These are phyloP conservation scores for Drosophila kambysellisi DNA, from an alignment of 2,888 invertebrate species.

Conservation along the genomic window DNA sequence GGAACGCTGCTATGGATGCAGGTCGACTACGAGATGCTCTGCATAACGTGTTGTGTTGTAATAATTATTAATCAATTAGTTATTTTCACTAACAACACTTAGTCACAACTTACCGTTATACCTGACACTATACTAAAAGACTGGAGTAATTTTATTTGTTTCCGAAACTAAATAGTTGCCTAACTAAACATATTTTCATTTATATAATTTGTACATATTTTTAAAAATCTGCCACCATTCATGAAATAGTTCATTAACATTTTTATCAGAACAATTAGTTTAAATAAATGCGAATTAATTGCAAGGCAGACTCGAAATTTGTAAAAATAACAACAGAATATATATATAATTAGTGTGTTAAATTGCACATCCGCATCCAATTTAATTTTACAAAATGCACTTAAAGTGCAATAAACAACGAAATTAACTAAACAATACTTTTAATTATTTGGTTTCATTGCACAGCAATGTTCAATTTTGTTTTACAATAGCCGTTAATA, in stretches of 20 bases:
- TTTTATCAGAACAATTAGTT: neutral
- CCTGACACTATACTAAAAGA: neutral
- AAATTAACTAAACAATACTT: neutral
- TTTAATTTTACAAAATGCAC: neutral
- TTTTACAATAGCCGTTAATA: neutral
- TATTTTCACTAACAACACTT: neutral
- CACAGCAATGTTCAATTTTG: neutral
- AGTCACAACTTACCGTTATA: too few species aligned
- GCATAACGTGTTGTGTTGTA: neutral
- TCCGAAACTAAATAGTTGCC: neutral
- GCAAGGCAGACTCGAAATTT: neutral
- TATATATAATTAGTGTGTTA: neutral
- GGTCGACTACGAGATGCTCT: conserved; percentile 36
- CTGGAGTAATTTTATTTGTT: neutral
- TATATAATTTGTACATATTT: neutral
- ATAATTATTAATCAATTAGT: neutral
- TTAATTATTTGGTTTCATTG: conserved; percentile 3
- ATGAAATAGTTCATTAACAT: neutral
- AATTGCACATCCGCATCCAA: neutral
- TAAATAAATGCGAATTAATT: neutral
- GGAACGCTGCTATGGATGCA: conserved; percentile 19
- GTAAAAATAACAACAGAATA: neutral
- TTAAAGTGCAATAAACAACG: neutral
- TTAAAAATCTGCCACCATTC: neutral
- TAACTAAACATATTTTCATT: neutral